Percentiles rank a stretch among this genome's conserved stretches.
phyloP scores from a whole-genome alignment of 2,113 vertebrate genomes.

The Antennarius striatus region DNA sequence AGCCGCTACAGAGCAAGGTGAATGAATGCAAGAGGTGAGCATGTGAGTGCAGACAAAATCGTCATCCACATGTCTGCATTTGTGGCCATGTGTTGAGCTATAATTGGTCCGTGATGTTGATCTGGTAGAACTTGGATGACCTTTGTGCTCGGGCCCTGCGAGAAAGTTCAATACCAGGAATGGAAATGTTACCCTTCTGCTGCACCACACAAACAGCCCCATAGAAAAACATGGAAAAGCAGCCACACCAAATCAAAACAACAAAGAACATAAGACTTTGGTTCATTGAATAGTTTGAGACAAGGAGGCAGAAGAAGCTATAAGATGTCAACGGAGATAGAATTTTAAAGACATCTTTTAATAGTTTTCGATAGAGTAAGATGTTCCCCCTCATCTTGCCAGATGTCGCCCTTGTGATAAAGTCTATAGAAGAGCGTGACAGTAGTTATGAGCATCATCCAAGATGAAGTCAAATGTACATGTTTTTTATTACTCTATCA shows the following conservation, averaged over 20 bases:
- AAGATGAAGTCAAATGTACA: constrained; percentile 42
- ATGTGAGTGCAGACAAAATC: constrained; percentile 6
- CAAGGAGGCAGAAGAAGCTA: constrained; percentile 22
- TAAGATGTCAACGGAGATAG: constrained; percentile 8
- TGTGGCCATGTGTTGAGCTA: constrained; percentile 26
- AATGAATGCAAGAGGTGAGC: not conserved
- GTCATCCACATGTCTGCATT: constrained; percentile 12
- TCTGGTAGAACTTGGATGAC: constrained; percentile 48
- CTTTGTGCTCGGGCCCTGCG: constrained; percentile 41
- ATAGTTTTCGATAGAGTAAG: constrained; percentile 44
- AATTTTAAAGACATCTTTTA: constrained; percentile 52
- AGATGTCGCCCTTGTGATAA: constrained; percentile 39
- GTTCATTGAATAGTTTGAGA: constrained; percentile 16
- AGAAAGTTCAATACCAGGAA: constrained; percentile 55
- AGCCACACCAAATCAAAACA: not conserved
- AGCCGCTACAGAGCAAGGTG: constrained; percentile 33
- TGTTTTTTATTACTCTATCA: constrained; percentile 49
- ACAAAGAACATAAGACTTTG: constrained; percentile 8
- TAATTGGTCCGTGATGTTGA: constrained; percentile 45
- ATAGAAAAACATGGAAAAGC: constrained; percentile 7
- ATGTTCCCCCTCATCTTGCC: constrained; percentile 12
- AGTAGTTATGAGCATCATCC: constrained; percentile 29
- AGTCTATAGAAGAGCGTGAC: too few relatives aligned
- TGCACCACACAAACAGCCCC: constrained; percentile 30
- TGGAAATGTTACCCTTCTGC: constrained; percentile 57